Evolutionary conservation across 2,113 vertebrate species (phyloP).

Genomic region (Steatornis caripensis): DNA sequence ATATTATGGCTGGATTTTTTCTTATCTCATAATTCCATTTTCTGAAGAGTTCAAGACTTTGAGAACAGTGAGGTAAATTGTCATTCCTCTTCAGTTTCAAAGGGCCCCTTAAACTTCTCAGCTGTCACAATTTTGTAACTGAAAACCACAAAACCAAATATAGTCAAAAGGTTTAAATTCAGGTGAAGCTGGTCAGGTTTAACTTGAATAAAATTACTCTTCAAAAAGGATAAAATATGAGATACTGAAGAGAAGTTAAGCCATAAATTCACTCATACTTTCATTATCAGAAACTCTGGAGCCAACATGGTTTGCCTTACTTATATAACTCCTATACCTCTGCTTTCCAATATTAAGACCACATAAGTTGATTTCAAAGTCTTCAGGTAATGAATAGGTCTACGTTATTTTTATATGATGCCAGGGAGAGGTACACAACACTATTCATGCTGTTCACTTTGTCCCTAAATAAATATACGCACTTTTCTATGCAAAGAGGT

Average conservation of each 20-base stretch:
- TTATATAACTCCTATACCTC: neutral
- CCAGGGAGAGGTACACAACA: neutral
- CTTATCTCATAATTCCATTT: neutral
- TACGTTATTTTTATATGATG: neutral
- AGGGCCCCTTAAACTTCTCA: neutral
- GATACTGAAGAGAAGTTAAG: neutral
- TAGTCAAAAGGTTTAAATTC: neutral
- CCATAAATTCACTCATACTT: neutral
- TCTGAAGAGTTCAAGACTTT: neutral
- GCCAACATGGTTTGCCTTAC: neutral
- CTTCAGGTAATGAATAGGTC: neutral
- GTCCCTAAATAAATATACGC: neutral
- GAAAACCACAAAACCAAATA: neutral
- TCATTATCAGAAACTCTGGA: neutral
- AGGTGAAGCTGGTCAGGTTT: neutral
- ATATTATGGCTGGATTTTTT: neutral
- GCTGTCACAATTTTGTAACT: neutral
- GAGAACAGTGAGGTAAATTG: neutral
- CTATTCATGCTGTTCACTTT: neutral
- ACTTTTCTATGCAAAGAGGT: neutral
- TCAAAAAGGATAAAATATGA: neutral
- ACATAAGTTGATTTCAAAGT: neutral
- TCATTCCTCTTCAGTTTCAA: neutral
- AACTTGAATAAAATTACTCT: neutral
- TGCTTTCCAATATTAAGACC: neutral